A percentile compares a stretch with the other conserved stretches of the same genome.
These are phyloP conservation scores for Chymomyza fuscimana DNA, from an alignment of 2,888 invertebrate species.

Conservation along the genomic window DNA sequence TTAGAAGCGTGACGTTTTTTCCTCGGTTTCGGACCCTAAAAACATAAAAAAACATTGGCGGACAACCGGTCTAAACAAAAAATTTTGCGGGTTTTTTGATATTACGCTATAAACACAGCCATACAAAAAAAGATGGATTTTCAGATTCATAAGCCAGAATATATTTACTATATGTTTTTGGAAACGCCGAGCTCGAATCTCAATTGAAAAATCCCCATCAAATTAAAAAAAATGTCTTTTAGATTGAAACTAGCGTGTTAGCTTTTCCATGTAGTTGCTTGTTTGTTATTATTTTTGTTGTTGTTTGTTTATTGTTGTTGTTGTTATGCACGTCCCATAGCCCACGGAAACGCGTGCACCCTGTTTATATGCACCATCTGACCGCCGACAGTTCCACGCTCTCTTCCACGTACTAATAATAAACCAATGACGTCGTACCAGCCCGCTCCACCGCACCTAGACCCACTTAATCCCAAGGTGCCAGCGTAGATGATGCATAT, in stretches of 20 bases:
- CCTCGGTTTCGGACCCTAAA: too few species aligned
- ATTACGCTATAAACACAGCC: too few species aligned
- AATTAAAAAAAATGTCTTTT: constrained; percentile 20
- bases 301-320: constrained; percentile 26
- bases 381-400: neutral
- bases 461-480: neutral
- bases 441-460: constrained; percentile 14
- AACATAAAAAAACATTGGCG: too few species aligned
- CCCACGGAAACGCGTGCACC: neutral
- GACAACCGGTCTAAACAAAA: too few species aligned
- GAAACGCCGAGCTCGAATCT: too few species aligned
- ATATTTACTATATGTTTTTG: too few species aligned
- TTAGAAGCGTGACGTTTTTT: too few species aligned
- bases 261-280: constrained; percentile 19
- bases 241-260: constrained; percentile 19
- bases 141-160: too few species aligned
- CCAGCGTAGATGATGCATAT: neutral
- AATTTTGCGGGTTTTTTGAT: too few species aligned
- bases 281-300: constrained; percentile 37
- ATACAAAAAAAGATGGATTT: too few species aligned
- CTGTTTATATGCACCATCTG: neutral
- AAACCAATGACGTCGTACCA: neutral
- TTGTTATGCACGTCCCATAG: neutral
- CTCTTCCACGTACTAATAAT: neutral
- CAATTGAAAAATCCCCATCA: too few species aligned